phyloP scores from a whole-genome alignment of 2,113 vertebrate species.

The Pluvialis apricaria region DNA sequence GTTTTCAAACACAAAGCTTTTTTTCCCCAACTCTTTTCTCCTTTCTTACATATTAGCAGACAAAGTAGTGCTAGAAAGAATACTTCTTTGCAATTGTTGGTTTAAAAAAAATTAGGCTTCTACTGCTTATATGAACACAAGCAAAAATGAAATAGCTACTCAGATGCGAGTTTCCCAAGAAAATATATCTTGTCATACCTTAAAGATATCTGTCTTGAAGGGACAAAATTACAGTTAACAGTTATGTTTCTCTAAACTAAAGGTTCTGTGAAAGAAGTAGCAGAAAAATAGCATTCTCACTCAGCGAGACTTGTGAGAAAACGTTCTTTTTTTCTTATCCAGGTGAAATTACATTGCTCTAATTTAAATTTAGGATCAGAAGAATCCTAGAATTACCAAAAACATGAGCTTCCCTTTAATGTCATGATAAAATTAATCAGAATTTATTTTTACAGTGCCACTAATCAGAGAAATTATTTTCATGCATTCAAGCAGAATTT shows the following conservation, averaged over 20 bases:
- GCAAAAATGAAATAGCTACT: not conserved
- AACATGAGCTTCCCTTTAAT: not conserved
- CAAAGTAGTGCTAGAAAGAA: not conserved
- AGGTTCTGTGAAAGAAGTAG: not conserved
- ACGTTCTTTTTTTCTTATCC: not conserved
- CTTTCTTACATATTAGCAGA: not conserved
- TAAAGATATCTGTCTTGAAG: not conserved
- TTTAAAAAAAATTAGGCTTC: not conserved
- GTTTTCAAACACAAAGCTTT: not conserved
- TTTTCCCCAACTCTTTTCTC: not conserved
- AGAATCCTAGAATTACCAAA: not conserved
- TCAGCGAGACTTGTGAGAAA: not conserved
- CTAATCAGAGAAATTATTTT: not conserved
- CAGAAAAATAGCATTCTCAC: not conserved
- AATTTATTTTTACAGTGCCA: not conserved
- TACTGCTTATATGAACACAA: not conserved
- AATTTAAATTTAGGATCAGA: not conserved
- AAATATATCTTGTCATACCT: not conserved
- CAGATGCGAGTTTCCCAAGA: not conserved
- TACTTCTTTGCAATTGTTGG: not conserved
- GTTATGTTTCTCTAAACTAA: not conserved
- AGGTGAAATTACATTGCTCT: not conserved
- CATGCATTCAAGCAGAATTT: not conserved
- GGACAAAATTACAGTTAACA: not conserved
- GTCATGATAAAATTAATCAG: not conserved